Evolutionary conservation across 2,797 vertebrate species (phyloP).

Genomic region (Zenarchopterus dispar): DNA sequence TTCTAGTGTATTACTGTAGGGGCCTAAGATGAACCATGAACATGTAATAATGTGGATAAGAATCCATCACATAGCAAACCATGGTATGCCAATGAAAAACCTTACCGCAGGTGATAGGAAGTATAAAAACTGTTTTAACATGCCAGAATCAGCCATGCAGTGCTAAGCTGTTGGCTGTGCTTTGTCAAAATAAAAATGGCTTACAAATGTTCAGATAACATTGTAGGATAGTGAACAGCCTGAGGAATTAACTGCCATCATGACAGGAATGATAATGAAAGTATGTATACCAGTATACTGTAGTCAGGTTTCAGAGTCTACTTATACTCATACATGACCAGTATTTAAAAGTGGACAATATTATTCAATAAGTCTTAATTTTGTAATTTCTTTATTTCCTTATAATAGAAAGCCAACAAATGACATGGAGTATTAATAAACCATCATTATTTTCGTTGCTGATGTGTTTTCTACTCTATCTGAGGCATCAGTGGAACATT

Average conservation of each 20-base stretch:
- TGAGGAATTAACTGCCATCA: constrained; percentile 32
- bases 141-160: constrained; percentile 37
- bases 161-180: constrained; percentile 40
- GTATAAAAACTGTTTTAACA: constrained; percentile 45
- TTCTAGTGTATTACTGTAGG: constrained; percentile 32
- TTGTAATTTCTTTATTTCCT: too few relatives aligned
- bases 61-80: constrained; percentile 56
- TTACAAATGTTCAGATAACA: constrained; percentile 49
- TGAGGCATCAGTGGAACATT: constrained; percentile 4
- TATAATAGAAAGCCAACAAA: too few relatives aligned
- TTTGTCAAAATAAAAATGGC: constrained; percentile 52
- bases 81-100: constrained; percentile 41
- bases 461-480: constrained; percentile 16
- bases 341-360: constrained; percentile 1
- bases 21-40: constrained; percentile 45
- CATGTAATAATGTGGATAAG: constrained; percentile 31
- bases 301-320: constrained; percentile 10
- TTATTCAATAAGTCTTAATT: constrained; percentile 5
- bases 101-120: constrained; percentile 42
- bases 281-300: constrained; percentile 14
- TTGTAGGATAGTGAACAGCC: constrained; percentile 42
- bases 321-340: not conserved
- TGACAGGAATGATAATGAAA: constrained; percentile 33
- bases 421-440: constrained; percentile 42
- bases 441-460: constrained; percentile 17